Evolutionary conservation across 1,140 invertebrate species (phyloP), one percentile per base, ranked within the genome.

Genomic region (Saxidomus purpurata): DNA sequence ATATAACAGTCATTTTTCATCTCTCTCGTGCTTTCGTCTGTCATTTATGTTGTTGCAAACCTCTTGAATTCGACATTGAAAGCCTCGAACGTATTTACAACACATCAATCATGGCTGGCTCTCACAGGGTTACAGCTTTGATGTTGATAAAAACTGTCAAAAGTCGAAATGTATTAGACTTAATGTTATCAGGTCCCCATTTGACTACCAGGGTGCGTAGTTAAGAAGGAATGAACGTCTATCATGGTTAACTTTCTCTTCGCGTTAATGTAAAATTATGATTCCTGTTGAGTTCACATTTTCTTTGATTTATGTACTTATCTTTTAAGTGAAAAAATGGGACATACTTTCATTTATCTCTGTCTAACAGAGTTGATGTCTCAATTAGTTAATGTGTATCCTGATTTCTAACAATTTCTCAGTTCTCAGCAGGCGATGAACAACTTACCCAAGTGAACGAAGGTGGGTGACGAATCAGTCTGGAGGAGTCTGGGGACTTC

Each of bases 81-180:
- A 89, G 79, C 69, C 87, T 77, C 43, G 59, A 89, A 84, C 67
- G 80, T 77, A 83, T 89, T 89, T 89, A 89, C 80, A 83, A 76
- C 67, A 22, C 80, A 89, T 89, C 87, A 89, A 89, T 89, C 87
- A 89, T 25, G 17, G 34, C n/a, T 59, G 11, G 34, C 80, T 59
- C 87, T 89, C 79, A 83, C 80, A 71, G 87, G 15, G 81, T 34
- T 55, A 31, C 4, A 19, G 63, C 87, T 89, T 89, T 89, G 87
- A 89, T 76, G 87, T 89, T 89, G 87, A 89, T 89, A 89, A 89
- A 89, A 89, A 61, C 87, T 77, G 87, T 89, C 87, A 89, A 89
- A 89, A 89, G 87, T 89, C 87, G 87, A 84, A 83, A 84, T 71
- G 87, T 89, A 89, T 83, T 89, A 77, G 87, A 74, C 80, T 82